Evolutionary conservation across 1,140 invertebrate genomes (phyloP), one percentile per base, ranked within the genome.

Genomic region (Andrena cerasifolii): DNA sequence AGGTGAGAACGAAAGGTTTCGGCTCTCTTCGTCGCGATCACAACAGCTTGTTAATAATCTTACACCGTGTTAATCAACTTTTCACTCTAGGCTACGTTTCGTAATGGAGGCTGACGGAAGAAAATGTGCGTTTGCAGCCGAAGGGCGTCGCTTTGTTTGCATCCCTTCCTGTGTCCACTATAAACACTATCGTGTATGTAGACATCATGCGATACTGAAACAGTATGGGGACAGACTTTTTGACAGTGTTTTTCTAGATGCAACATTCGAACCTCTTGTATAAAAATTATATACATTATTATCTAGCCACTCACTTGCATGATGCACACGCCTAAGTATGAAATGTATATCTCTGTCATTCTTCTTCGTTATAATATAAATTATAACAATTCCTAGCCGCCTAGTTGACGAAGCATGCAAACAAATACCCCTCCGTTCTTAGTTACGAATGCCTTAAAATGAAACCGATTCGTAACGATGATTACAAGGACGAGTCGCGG

Each of bases 261-360:
- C 28, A 58, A 47, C 53, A 67, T 26, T 58, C 51, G 51, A 68
- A 67, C 53, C 16, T 67, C 49, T 67, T 58, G 61, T 84, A 84
- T 49, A 84, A 84, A 84, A 79, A 76, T 84, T 83, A 84, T 84
- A 74, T 82, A 83, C 80, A 84, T 79, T 79, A 74, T 83, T 83
- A 84, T 84, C 72, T 84, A 84, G 47, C 71, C 77, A 80, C 53
- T 65, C 77, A 49, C 43, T 77, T 62, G 43, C 65, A 80, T 80
- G 74, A 75, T 80, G 71, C 58, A 83, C 49, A 58, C 47, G 40
- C 58, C 63, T 83, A 70, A 56, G 28, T 83, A 71, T 45, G 24
- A 80, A 83, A 68, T 80, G 61, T 82, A 74, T 40, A 73, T 36
- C 65, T 61, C 62, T 61, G 61, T 82, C 51, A 73, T 66, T 33